Evolutionary conservation across 2,888 invertebrate species (phyloP), one percentile per base, ranked within the genome.

Genomic region (Podabrus alpinus): DNA sequence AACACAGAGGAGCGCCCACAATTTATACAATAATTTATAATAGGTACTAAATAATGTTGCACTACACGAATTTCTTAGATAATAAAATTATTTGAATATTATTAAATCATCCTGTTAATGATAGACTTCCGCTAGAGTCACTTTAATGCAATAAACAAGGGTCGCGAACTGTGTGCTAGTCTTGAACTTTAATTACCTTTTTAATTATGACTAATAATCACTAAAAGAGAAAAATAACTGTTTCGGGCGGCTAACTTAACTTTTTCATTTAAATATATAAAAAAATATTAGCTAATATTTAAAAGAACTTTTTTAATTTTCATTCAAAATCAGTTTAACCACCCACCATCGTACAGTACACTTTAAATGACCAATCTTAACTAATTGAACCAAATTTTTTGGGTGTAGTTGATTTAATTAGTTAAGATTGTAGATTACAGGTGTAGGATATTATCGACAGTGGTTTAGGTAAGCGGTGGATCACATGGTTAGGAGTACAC

Each of bases 141-240:
- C 59, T 17, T 45, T 68, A 45, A 45, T 19, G 29, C 45, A 68
- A 68, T 68, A 45, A 29, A 68, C 17, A 17, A 59, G 59, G 68
- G 68, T 68, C 68, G 59, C 45, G 68, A 68, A 68, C 68, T 68
- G 17, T 64, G n/a, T 21, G 15, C 21, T 64, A 64, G 62, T 64
- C 62, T n/a, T 64, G 62, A 64, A 64, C 62, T 19, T 64, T 64
- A 64, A 64, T 21, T 64, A 64, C 62, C 21, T 64, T 64, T 64
- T 64, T 64, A 64, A 64, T 64, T 64, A 64, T 21, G 62, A 64
- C 13, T 64, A 21, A 45, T 45, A 45, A n/a, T 9, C n/a, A 45
- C 45, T 45, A 45, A 45, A 45, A 1, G n/a, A 45, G 45, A n/a
- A 45, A 45, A 45, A n/a, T n/a, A 45, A 45, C 45, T 45, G n/a